Base-by-base conservation (phyloP, 2,888 invertebrate genomes). In the Aporophyla lueneburgensis region DNA sequence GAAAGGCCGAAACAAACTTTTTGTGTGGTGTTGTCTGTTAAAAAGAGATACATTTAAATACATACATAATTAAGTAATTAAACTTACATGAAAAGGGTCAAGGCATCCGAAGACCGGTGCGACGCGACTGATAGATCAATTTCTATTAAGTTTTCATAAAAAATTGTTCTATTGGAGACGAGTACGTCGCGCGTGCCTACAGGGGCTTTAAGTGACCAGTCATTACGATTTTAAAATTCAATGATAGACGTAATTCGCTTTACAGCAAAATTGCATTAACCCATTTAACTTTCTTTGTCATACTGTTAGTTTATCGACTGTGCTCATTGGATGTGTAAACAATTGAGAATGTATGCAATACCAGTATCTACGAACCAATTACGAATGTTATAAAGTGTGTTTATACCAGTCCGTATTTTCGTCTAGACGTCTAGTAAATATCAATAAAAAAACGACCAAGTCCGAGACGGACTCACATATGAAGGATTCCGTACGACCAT, bases 351-450 rank as follows among this genome's bases (percentile, higher is more conserved):
- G 68, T 68, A 43, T 74, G 61, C 74, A 63, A 61, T 51, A 58
- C 14, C 56, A 63, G 46, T 69, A 81, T 75, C 27, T 70, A 72
- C 65, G 53, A 74, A 66, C 40, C 61, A 74, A 80, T 81, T 75
- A 75, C 66, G 1, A 19, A 53, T 51, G 12, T 24, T 70, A 70
- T 58, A 51, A 46, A 46, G 27, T 73, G 12, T 46, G 46, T 59
- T 71, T 40, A 54, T 51, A 71, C 70, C 66, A 73, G 63, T 40
- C 46, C n/a, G 33, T 71, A 54, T 51, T 49, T 33, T 43, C 19
- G 40, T 40, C 27, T 16, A 16, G 54, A 43, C 58, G 19, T 62
- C 53, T 24, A 43, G 63, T 81, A 16, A 53, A 83, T 83, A 79
- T 63, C 76, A n/a, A n/a, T n/a, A n/a, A 71, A 71, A 78, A 71